Base-by-base conservation (phyloP, 2,888 invertebrate species). In the Bedellia somnulentella region DNA sequence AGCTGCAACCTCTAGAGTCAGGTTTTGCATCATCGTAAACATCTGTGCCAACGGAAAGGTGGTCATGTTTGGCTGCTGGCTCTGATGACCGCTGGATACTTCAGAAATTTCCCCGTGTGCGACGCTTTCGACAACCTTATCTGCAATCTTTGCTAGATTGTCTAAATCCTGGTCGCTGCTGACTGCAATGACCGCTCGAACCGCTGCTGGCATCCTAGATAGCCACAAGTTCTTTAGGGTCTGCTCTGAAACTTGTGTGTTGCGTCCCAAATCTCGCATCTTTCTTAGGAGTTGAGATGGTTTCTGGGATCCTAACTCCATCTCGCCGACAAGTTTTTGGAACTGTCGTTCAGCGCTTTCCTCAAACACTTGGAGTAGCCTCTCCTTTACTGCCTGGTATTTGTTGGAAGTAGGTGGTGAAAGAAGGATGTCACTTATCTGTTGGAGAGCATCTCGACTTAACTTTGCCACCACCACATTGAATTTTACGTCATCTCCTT, bases 231-330 rank as follows among this genome's bases (percentile, higher is more conserved):
- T 24, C 9, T n/a, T n/a, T n/a, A n/a, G n/a, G n/a, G n/a, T n/a
- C n/a, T n/a, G n/a, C n/a, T n/a, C n/a, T n/a, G n/a, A n/a, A n/a
- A n/a, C n/a, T n/a, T n/a, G n/a, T n/a, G n/a, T n/a, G n/a, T n/a
- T n/a, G n/a, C n/a, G n/a, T 5, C 24, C 35, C 12, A 29, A 21
- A 8, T 29, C 29, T 13, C 14, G n/a, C 35, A 35, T 35, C 11
- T 15, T 6, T 10, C 29, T 9, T 12, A 32, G 21, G 1, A 32
- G 24, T 9, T 32, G 29, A 2, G 18, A 10, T 2, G 32, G 24
- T 14, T 23, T 24, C 15, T 32, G 32, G 18, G 28, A 28, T 2
- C 32, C 32, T 9, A 32, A 15, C 10, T 32, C 29, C 15, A 23
- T 29, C 17, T 17, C 24, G n/a, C 10, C 15, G 5, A 27, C 5